phyloP scores from a whole-genome alignment of 2,113 vertebrate genomes.

The Nyctibius bracteatus region DNA sequence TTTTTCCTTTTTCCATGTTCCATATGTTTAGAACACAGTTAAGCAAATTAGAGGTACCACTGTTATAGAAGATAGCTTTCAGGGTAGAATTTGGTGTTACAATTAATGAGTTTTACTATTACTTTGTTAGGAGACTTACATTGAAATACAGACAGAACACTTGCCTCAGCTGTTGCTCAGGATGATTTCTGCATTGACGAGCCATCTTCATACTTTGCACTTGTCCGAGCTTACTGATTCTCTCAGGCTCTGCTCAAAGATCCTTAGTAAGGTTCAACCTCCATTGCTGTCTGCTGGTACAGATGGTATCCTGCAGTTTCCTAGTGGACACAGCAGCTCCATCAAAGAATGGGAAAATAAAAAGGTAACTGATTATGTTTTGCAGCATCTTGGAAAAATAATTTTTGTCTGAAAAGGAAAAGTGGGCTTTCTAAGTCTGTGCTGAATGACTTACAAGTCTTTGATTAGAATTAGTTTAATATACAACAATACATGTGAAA shows the following conservation, averaged over 20 bases:
- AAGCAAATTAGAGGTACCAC: neutral
- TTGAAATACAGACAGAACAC: conserved; percentile 98
- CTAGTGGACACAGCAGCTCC: conserved; percentile 68
- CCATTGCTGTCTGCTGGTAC: conserved; percentile 84
- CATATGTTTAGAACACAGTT: neutral
- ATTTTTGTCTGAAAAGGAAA: neutral
- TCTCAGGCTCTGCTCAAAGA: conserved; percentile 95
- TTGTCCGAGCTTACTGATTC: conserved; percentile 92
- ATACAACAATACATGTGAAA: neutral
- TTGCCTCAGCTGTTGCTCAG: conserved; percentile 92
- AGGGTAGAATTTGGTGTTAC: neutral
- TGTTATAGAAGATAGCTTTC: neutral
- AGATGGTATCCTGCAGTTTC: conserved; percentile 71
- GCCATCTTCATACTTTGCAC: conserved; percentile 85
- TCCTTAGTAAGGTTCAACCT: conserved; percentile 97
- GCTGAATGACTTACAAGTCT: neutral
- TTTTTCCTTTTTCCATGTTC: neutral
- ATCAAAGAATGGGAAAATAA: conserved; percentile 83
- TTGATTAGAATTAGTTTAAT: neutral
- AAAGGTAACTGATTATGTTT: conserved; percentile 71
- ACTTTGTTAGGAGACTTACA: conserved; percentile 90
- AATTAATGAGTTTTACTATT: neutral
- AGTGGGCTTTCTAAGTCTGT: neutral
- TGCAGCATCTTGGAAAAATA: neutral
- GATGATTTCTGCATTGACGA: conserved; percentile 92